A percentile compares a stretch with the other conserved stretches of the same genome.
phyloP scores from a whole-genome alignment of 2,113 vertebrate genomes.

The Myodes glareolus region DNA sequence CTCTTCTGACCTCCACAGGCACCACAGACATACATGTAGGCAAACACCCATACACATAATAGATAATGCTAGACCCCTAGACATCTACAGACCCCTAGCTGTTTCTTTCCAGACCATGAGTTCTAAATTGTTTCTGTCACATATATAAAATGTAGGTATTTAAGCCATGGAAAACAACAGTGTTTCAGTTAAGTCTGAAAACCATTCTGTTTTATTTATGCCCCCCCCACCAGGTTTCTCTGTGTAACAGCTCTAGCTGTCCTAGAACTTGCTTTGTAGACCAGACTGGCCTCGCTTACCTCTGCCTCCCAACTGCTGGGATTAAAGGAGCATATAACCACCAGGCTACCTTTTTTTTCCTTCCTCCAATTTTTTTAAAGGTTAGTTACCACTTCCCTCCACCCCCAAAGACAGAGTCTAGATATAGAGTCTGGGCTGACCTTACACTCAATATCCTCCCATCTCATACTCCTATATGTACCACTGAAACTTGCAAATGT shows the following conservation, averaged over 20 bases:
- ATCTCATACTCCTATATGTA: too few relatives aligned
- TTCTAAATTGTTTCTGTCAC: not conserved
- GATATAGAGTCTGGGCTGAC: not conserved
- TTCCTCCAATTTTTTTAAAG: not conserved
- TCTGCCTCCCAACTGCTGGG: not conserved
- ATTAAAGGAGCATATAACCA: not conserved
- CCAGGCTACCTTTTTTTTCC: not conserved
- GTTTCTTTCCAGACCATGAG: not conserved
- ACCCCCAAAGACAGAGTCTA: not conserved
- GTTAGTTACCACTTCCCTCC: not conserved
- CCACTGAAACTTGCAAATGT: not conserved
- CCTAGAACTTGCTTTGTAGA: not conserved
- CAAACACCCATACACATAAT: not conserved
- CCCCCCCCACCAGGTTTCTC: too few relatives aligned
- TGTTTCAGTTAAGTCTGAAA: conserved; percentile 7
- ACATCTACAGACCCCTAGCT: not conserved
- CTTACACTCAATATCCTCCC: not conserved
- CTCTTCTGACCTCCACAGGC: not conserved
- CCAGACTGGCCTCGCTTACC: too few relatives aligned
- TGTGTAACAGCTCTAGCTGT: not conserved
- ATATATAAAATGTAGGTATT: not conserved
- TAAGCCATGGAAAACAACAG: not conserved
- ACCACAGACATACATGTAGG: not conserved
- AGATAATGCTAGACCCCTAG: not conserved
- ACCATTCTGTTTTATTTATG: not conserved